Base-by-base conservation (phyloP, 2,888 invertebrate species). In the Glyphotaelius pellucidus region DNA sequence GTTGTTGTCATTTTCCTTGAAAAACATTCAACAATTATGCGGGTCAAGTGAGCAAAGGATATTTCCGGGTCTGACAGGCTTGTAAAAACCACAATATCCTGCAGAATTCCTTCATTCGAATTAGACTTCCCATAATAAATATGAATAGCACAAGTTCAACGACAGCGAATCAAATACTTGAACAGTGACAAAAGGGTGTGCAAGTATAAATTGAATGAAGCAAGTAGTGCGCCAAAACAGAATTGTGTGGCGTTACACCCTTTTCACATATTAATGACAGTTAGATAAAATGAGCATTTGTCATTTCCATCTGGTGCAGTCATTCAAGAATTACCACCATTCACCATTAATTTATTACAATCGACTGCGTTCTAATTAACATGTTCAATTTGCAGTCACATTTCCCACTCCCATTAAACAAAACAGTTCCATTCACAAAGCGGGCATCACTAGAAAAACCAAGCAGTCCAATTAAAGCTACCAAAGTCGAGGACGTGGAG, bases 361-460 rank as follows among this genome's bases (percentile, higher is more conserved):
- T 52, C 38, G 32, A 52, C 47, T 67, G 84, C 32, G 84, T 84
- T 32, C 38, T 30, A 42, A 86, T 86, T 47, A 86, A 52, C 19
- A 11, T n/a, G 30, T 32, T 86, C 30, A 86, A 47, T 86, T 86
- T 14, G 12, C 25, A 32, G 88, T 9, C n/a, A n/a, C 80, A 67
- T 38, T 89, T 67, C 67, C 32, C 79, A 89, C n/a, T 89, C 80
- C 87, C 80, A 89, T 89, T 89, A 35, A 79, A 79, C 35, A 35
- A 35, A 88, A 88, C 38, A n/a, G 79, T 80, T 52, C n/a, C 88
- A 89, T 89, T 89, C 88, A 89, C 52, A 87, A n/a, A 87, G n/a
- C 47, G 19, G 19, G 11, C 7, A 67, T 31, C 87, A 15, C 19
- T 25, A 67, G 52, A 9, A 38, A 84, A 84, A 52, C 87, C 15